A percentile compares a stretch with the other conserved stretches of the same genome.
phyloP scores from a whole-genome alignment of 2,888 invertebrate genomes.

The Desoria tigrina region DNA sequence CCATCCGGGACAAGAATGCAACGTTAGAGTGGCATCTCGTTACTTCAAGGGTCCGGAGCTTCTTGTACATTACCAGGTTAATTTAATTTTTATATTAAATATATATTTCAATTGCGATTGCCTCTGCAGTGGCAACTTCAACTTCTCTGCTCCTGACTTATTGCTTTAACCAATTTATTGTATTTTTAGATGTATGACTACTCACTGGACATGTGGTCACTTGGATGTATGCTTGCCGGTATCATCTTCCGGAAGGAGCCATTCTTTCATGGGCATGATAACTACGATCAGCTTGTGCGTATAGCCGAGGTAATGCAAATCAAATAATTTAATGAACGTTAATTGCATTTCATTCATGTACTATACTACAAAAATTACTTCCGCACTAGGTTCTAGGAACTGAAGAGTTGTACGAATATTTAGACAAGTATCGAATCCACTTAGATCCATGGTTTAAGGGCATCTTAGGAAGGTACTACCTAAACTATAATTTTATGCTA shows the following conservation, averaged over 20 bases:
- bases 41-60: conserved; percentile 99
- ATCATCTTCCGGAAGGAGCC: conserved; percentile 99
- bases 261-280: conserved; percentile 99
- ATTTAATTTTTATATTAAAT: conserved; percentile 10
- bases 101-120: too few relatives aligned
- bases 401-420: conserved; percentile 98
- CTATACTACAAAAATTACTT: background rate
- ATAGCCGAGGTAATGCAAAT: conserved; percentile 78
- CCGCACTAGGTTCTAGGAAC: conserved; percentile 77
- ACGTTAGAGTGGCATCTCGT: conserved; percentile 98
- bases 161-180: too few relatives aligned
- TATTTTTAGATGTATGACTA: conserved; percentile 99
- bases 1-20: conserved; percentile 99
- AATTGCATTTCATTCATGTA: too few relatives aligned
- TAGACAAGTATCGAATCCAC: conserved; percentile 99
- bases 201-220: conserved; percentile 99
- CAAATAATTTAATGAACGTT: too few relatives aligned
- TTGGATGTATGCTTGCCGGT: conserved; percentile 99
- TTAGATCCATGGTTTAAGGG: conserved; percentile 99
- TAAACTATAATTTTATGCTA: too few relatives aligned
- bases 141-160: too few relatives aligned
- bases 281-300: conserved; percentile 98
- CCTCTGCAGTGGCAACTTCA: background rate
- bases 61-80: conserved; percentile 90
- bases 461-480: conserved; percentile 93